Percentiles rank a stretch among this genome's conserved stretches.
Conservation (phyloP, 2,888 invertebrate species). For the Chymomyza procnemis region DNA sequence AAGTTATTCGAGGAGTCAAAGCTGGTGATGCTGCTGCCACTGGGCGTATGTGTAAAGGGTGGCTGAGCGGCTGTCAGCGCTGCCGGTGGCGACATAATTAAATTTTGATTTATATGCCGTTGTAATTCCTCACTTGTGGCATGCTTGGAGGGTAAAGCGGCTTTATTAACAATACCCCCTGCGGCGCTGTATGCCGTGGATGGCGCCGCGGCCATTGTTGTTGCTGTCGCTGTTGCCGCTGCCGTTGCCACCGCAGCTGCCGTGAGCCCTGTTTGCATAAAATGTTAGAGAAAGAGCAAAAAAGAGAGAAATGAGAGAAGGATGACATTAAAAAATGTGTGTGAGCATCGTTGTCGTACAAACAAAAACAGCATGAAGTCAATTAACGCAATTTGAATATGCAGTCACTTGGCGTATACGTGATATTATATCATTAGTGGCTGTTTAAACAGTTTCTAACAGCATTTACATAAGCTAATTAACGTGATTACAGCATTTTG, state of each 20-base stretch:
- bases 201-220: slow-evolving; percentile 32
- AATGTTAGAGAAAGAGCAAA: neutral
- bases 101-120: slow-evolving; percentile 77
- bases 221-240: slow-evolving; percentile 20
- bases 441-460: slow-evolving; percentile 2
- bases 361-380: slow-evolving; percentile 73
- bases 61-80: slow-evolving; percentile 41
- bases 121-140: slow-evolving; percentile 61
- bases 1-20: slow-evolving; percentile 73
- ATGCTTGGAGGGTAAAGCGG: slow-evolving; percentile 13
- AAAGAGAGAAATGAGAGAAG: slow-evolving; percentile 1
- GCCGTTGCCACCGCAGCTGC: slow-evolving; percentile 21
- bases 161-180: slow-evolving; percentile 12
- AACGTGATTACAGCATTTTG: slow-evolving; percentile 34
- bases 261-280: slow-evolving; percentile 34
- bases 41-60: slow-evolving; percentile 4
- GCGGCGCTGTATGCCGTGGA: slow-evolving; percentile 27
- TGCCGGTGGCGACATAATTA: slow-evolving; percentile 75
- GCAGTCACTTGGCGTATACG: slow-evolving; percentile 54
- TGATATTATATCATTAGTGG: slow-evolving; percentile 45
- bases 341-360: slow-evolving; percentile 54
- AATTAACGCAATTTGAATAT: slow-evolving; percentile 65
- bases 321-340: slow-evolving; percentile 62
- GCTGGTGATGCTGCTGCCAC: slow-evolving; percentile 70
- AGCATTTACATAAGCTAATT: slow-evolving; percentile 64